Evolutionary conservation across 2,113 vertebrate genomes (phyloP), one percentile per base, ranked within the genome.

Genomic region (Pituophis catenifer): DNA sequence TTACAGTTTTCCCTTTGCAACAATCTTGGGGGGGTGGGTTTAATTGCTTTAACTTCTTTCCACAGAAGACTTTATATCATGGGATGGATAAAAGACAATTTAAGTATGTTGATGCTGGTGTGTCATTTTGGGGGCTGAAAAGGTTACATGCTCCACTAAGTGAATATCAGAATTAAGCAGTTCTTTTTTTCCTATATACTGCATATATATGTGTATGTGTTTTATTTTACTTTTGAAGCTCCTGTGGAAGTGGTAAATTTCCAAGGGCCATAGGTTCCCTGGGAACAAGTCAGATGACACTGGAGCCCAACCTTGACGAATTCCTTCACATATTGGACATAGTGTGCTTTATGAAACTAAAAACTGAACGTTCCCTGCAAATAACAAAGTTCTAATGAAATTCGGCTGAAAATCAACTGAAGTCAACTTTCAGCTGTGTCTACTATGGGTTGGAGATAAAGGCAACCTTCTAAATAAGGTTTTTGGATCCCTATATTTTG

Each of bases 141-240:
- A 88, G 26, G 26, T n/a, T 54, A 7, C 26, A 29, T 24, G 53
- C 6, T 55, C 15, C 87, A 38, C 53, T 23, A 89, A 89, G 24
- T 33, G 87, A 48, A 19, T 92, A 90, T 38, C 0, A 0, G 0
- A 58, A 9, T 7, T 85, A 94, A 93, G 50, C 8, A 90, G 58
- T 0, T 33, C 53, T 88, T 52, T 94, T 92, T 10, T 21, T 19
- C 75, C 3, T 33, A 55, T 87, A 86, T 0, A 10, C 26, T 65
- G 26, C 93, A 0, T 50, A 50, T 0, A 92, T 65, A 0, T 48
- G 44, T 65, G 2, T 70, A 15, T 70, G 26, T 90, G 48, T 55
- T 86, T 58, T 23, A 0, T 50, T 95, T 95, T 96, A 21, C 86
- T 95, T 95, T 91, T 65, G 91, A 92, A 97, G 97, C 93, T 93